Base-by-base conservation (phyloP, 2,888 invertebrate species). In the Cyclophora punctaria region DNA sequence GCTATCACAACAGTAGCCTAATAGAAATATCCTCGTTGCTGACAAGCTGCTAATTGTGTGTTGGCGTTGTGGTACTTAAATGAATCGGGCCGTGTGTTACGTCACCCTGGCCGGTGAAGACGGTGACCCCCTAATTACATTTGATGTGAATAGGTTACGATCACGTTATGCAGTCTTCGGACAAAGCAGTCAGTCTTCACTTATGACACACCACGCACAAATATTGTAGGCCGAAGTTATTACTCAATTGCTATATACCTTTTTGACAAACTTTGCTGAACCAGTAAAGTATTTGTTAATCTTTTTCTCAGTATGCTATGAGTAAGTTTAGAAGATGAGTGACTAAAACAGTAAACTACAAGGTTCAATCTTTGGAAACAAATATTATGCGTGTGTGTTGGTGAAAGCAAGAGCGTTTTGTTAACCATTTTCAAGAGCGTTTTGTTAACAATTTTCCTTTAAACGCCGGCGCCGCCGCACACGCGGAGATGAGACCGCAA, bases 111-210 rank as follows among this genome's bases (percentile, higher is more conserved):
- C 68, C 77, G 77, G 77, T 78, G 68, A 64, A 71, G 73, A 71
- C 73, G 72, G 68, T 81, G 83, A 83, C 83, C 83, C 70, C 75
- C 80, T 80, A 80, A 80, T 80, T 78, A 77, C 73, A 63, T 72
- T 69, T 71, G 67, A 75, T 73, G 72, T 75, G 74, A 75, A 80
- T 79, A 78, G 77, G 79, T 80, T 77, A 73, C 72, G 67, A 70
- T 72, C 74, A 69, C 72, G 70, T 76, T 75, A 71, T 67, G 69
- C 69, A 74, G 78, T 78, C 77, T 68, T 66, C 62, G 64, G 63
- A 66, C 66, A 63, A 62, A 67, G 37, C 67, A 67, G 44, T 20
- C 42, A 43, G n/a, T 67, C 72, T 71, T 69, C 73, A 62, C 62
- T 58, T 67, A 64, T 71, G 73, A 69, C 73, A 71, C 70, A 69